Conservation (phyloP, 2,797 vertebrate species). For the Dicrostonyx torquatus region DNA sequence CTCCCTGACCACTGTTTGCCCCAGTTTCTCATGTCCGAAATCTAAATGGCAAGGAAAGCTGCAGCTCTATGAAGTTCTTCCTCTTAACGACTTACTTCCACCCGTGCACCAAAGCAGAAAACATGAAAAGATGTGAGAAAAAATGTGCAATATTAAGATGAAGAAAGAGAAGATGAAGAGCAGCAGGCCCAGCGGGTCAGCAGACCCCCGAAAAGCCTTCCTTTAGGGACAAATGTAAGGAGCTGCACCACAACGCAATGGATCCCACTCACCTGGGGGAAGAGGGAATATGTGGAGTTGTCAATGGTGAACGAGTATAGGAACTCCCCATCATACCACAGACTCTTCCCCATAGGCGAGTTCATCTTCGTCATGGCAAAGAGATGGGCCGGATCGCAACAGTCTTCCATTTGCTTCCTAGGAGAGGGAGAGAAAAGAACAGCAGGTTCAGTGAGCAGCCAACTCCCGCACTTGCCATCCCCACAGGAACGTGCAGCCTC, state of each 20-base stretch:
- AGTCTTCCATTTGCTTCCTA: conserved; percentile 94
- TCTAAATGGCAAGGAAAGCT: background rate
- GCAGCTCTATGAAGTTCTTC: background rate
- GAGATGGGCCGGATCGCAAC: conserved; percentile 92
- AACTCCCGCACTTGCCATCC: conserved; percentile 43
- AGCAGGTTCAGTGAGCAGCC: conserved; percentile 50
- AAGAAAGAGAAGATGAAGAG: background rate
- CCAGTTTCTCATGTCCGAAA: background rate
- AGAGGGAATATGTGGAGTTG: conserved; percentile 93
- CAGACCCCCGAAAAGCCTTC: background rate
- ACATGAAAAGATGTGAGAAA: background rate
- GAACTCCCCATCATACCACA: conserved; percentile 98
- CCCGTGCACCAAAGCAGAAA: background rate
- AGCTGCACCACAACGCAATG: background rate
- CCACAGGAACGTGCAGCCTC: background rate
- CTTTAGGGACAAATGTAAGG: background rate
- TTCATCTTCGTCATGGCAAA: conserved; percentile 96
- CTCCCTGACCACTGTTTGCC: background rate
- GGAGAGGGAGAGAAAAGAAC: conserved; percentile 62
- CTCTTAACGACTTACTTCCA: background rate
- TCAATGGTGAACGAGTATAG: conserved; percentile 95
- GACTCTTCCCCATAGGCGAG: conserved; percentile 93
- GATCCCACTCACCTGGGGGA: conserved; percentile 91
- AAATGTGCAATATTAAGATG: conserved; percentile 14
- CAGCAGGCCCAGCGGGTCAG: background rate